A percentile compares a stretch with the other conserved stretches of the same genome.
These are phyloP conservation scores for Argopecten irradians DNA, from an alignment of 1,140 invertebrate species.

Conservation along the genomic window DNA sequence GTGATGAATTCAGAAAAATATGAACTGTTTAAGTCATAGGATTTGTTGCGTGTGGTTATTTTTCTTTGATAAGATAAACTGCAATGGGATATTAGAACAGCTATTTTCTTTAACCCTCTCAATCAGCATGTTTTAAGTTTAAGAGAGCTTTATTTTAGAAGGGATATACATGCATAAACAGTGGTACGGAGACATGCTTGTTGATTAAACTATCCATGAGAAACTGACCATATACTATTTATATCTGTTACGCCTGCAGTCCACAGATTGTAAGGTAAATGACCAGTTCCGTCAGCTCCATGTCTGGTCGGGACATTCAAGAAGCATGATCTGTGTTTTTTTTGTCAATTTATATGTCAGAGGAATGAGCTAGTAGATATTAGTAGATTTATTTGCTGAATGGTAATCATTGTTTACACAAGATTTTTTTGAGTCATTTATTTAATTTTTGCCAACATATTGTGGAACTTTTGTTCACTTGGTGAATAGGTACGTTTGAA, in stretches of 20 bases:
- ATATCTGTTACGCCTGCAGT: constrained; percentile 49
- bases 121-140: neutral
- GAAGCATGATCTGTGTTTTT: constrained; percentile 34
- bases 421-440: neutral
- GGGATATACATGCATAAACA: neutral
- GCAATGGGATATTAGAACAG: too few relatives aligned
- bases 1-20: too few relatives aligned
- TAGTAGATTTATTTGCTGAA: neutral
- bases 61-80: neutral
- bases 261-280: constrained; percentile 57
- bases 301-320: constrained; percentile 27
- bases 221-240: neutral
- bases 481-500: neutral
- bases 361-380: constrained; percentile 21
- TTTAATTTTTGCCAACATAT: neutral
- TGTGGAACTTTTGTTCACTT: neutral
- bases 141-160: neutral
- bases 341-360: constrained; percentile 34
- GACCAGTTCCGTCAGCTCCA: neutral
- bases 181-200: neutral
- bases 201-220: neutral
- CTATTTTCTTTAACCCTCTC: too few relatives aligned
- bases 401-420: neutral
- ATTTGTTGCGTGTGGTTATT: too few relatives aligned
- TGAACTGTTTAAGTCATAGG: too few relatives aligned